Evolutionary conservation across 2,113 vertebrate genomes (phyloP).

Genomic region (Eudyptes chrysolophus): DNA sequence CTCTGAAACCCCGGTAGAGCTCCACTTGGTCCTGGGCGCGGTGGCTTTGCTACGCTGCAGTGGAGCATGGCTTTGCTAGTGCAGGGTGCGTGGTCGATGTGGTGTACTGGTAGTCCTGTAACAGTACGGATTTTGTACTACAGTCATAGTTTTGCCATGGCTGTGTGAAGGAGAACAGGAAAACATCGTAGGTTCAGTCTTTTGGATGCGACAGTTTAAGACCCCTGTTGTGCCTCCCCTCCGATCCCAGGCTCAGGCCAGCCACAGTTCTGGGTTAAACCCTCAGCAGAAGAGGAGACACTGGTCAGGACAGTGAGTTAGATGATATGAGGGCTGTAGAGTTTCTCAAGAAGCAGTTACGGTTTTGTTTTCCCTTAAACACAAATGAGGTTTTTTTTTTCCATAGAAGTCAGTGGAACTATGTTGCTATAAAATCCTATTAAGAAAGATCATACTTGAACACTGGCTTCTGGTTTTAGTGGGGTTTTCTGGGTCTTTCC

Average conservation of each 20-base stretch:
- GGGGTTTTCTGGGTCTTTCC: background rate
- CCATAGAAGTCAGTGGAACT: background rate
- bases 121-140: background rate
- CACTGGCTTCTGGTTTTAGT: background rate
- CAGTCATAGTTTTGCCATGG: background rate
- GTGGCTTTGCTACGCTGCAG: background rate
- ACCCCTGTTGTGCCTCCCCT: background rate
- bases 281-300: background rate
- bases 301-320: background rate
- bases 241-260: background rate
- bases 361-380: background rate
- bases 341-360: background rate
- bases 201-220: background rate
- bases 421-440: background rate
- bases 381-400: background rate
- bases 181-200: background rate
- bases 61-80: background rate
- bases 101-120: background rate
- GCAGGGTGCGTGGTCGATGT: fast-evolving
- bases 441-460: background rate
- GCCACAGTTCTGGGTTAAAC: background rate
- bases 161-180: background rate
- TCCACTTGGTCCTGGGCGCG: background rate
- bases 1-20: background rate
- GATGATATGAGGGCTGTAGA: background rate